These are phyloP conservation scores for Cephus spinipes DNA, from an alignment of 2,888 invertebrate genomes.

Conservation along the genomic window DNA sequence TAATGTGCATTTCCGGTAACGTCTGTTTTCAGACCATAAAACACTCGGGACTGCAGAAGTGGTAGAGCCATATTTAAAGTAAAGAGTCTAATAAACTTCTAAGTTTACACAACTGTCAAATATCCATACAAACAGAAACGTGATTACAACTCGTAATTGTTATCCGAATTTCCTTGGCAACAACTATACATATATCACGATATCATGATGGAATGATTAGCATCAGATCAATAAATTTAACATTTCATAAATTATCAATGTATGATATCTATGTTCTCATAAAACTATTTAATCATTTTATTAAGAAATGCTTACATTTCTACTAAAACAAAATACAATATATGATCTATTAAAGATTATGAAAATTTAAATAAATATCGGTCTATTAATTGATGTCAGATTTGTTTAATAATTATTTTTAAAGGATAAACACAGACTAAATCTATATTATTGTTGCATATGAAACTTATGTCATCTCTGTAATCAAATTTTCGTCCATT, in stretches of 20 bases:
- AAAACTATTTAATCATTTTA: neutral
- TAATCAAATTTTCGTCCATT: neutral
- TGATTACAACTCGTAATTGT: neutral
- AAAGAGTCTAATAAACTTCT: neutral
- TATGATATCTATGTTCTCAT: neutral
- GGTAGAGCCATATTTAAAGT: constrained; percentile 62
- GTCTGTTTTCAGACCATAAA: constrained; percentile 76
- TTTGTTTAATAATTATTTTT: neutral
- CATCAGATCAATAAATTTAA: neutral
- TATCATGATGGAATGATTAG: neutral
- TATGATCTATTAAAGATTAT: too few relatives aligned
- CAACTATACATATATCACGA: neutral
- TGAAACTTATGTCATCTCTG: neutral
- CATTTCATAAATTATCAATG: neutral
- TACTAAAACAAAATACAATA: neutral
- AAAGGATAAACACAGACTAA: neutral
- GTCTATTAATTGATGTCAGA: neutral
- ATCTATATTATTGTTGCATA: neutral
- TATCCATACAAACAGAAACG: neutral
- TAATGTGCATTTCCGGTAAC: constrained; percentile 80
- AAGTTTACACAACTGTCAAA: neutral
- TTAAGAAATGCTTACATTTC: neutral
- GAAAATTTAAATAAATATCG: too few relatives aligned
- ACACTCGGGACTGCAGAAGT: constrained; percentile 71
- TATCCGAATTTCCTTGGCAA: neutral